Percentiles rank a stretch among this genome's conserved stretches.
Evolutionary conservation across 2,888 invertebrate species (phyloP).

Genomic region (Nemapogon koenigi): DNA sequence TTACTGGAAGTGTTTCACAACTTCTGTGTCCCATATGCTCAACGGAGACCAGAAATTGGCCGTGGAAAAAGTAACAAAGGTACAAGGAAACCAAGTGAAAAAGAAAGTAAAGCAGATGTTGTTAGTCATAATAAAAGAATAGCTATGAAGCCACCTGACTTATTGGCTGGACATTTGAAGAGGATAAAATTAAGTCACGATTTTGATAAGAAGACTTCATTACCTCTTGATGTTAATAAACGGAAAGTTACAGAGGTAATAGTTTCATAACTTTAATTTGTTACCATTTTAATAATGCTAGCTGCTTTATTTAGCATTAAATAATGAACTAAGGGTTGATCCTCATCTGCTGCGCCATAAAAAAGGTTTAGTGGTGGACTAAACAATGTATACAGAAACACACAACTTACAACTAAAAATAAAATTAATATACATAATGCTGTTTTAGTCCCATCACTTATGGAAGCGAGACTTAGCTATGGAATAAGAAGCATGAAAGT

Average conservation of each 20-base stretch:
- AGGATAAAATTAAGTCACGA: conserved; percentile 29
- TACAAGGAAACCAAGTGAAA: conserved; percentile 28
- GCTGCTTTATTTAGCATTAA: no score
- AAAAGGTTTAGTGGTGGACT: no score
- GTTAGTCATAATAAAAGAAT: conserved; percentile 21
- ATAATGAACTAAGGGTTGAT: no score
- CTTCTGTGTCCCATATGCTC: conserved; percentile 52
- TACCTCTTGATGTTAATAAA: neutral
- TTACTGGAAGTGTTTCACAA: conserved; percentile 46
- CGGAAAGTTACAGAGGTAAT: conserved; percentile 1
- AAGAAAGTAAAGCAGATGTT: conserved; percentile 14
- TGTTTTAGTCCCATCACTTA: no score
- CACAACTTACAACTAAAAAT: no score
- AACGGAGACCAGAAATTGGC: conserved; percentile 41
- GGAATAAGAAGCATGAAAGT: no score
- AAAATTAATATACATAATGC: no score
- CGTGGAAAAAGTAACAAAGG: conserved; percentile 36
- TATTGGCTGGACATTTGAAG: conserved; percentile 42
- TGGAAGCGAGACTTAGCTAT: no score
- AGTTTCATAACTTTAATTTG: neutral
- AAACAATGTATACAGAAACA: no score
- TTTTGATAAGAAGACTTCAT: conserved; percentile 25
- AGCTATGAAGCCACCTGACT: conserved; percentile 38
- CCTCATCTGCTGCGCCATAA: no score
- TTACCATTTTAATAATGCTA: no score